phyloP scores from a whole-genome alignment of 1,140 invertebrate species.

The Drosophila parvula region DNA sequence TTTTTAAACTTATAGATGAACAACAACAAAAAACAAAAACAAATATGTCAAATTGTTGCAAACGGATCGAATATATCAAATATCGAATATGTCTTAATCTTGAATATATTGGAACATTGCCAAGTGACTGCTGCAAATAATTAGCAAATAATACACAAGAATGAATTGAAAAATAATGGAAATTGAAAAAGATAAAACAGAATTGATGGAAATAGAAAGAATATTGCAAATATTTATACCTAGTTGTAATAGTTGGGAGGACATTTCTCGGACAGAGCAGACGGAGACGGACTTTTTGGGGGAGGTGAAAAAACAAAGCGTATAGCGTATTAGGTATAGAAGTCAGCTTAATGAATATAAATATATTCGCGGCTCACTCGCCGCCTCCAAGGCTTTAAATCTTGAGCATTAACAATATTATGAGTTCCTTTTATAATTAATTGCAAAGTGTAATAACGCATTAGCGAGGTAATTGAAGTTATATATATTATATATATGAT shows the following conservation, averaged over 20 bases:
- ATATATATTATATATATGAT: conserved; percentile 47
- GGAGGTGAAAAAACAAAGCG: conserved; percentile 37
- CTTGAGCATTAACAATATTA: conserved; percentile 79
- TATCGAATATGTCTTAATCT: conserved; percentile 45
- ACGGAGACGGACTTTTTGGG: conserved; percentile 11
- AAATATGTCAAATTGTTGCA: conserved; percentile 47
- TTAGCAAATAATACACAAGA: conserved; percentile 38
- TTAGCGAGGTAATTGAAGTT: conserved; percentile 68
- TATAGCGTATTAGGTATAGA: conserved; percentile 48
- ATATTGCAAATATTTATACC: conserved; percentile 47
- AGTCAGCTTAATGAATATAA: conserved; percentile 63
- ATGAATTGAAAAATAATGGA: conserved; percentile 33
- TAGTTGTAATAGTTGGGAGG: conserved; percentile 33
- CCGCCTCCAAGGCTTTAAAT: conserved; percentile 77
- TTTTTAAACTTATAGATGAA: conserved; percentile 60
- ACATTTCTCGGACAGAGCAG: conserved; percentile 13
- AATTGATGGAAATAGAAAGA: not conserved
- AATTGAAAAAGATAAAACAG: conserved; percentile 3
- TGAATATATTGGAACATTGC: conserved; percentile 57
- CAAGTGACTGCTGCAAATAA: conserved; percentile 73
- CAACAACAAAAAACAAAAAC: conserved; percentile 15
- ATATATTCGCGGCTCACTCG: conserved; percentile 24
- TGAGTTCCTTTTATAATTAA: conserved; percentile 67
- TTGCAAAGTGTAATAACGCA: conserved; percentile 52
- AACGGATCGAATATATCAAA: conserved; percentile 47